Base-by-base conservation (phyloP, 23 tunicate species). In the Corella eumyota region DNA sequence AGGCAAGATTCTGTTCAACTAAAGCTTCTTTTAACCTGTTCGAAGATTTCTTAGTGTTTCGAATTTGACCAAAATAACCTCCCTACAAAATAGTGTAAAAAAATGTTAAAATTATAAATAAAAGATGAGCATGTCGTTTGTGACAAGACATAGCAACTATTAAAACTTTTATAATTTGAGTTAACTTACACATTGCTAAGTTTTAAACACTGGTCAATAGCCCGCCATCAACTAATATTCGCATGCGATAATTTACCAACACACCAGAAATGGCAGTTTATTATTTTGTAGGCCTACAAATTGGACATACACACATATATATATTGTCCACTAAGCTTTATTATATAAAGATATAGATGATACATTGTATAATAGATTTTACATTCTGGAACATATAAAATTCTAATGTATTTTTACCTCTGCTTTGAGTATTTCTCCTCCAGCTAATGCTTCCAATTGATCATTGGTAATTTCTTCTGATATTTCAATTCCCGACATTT, bases 1-100 rank as follows among this genome's bases (percentile, higher is more conserved):
- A 60, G 15, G 93, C 98, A 29, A 92, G 86, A 31, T 83, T 83
- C 34, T 92, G 83, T 11, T 69, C 81, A 21, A 83, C 34, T 34
- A 92, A 47, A 25, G 86, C 81, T 60, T 92, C 98, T 36, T 83
- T 83, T 56, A 92, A 36, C 25, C 93, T 50, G 46, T 67, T 75
- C 7, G 92, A 75, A 11, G 98, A 83, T 62, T 92, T 92, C 50
- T 92, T 92, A 11, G 92, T 83, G 81, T 92, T 92, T 33, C 98
- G 93, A 25, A 92, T 77, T 62, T 92, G 98, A n/a, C 98, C 98
- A 47, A 92, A 92, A 50, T 92, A 92, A 19, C 93, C 98, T 9
- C 90, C 98, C 94, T 84, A 59, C n/a, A 52, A 34, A 61, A 0
- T 27, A 64, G 32, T 58, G 5, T 23, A 21, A 25, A 36, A 36